A percentile compares a stretch with the other conserved stretches of the same genome.
Evolutionary conservation across 2,797 vertebrate genomes (phyloP).

Genomic region (Sebastes elongatus): DNA sequence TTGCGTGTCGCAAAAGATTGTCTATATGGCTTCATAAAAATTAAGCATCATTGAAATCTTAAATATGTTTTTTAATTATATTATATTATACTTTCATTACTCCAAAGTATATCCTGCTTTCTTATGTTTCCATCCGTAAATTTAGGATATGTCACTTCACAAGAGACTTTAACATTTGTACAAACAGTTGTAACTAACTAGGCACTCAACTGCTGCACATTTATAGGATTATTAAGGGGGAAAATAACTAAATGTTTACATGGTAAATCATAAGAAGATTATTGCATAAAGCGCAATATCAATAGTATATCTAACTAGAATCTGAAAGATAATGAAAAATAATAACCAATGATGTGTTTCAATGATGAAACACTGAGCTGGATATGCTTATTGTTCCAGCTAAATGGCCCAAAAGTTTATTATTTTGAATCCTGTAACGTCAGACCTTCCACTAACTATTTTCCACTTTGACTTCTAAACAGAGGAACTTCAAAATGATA

Average conservation of each 20-base stretch:
- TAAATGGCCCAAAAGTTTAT: conserved; percentile 21
- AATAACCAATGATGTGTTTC: background rate
- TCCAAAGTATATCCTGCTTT: conserved; percentile 10
- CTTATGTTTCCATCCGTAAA: conserved; percentile 4
- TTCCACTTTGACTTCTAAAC: background rate
- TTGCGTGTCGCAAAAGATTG: conserved; percentile 66
- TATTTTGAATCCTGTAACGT: background rate
- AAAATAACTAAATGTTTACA: conserved; percentile 72
- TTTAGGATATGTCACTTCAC: conserved; percentile 37
- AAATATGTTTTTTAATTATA: conserved; percentile 40
- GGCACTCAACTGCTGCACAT: conserved; percentile 47
- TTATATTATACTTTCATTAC: conserved; percentile 38
- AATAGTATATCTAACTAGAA: conserved; percentile 30
- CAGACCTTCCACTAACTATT: background rate
- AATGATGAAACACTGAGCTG: background rate
- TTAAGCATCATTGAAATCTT: conserved; percentile 41
- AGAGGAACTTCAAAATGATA: background rate
- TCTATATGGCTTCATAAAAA: conserved; percentile 73
- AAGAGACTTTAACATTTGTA: conserved; percentile 39
- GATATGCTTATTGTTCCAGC: background rate
- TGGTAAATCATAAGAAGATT: conserved; percentile 75
- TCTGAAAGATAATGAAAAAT: conserved; percentile 17
- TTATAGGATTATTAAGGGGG: conserved; percentile 7
- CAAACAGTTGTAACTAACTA: conserved; percentile 47
- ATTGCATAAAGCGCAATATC: conserved; percentile 74